These are phyloP conservation scores for Dichetophora obliterata DNA, from an alignment of 2,888 invertebrate genomes.

Conservation along the genomic window DNA sequence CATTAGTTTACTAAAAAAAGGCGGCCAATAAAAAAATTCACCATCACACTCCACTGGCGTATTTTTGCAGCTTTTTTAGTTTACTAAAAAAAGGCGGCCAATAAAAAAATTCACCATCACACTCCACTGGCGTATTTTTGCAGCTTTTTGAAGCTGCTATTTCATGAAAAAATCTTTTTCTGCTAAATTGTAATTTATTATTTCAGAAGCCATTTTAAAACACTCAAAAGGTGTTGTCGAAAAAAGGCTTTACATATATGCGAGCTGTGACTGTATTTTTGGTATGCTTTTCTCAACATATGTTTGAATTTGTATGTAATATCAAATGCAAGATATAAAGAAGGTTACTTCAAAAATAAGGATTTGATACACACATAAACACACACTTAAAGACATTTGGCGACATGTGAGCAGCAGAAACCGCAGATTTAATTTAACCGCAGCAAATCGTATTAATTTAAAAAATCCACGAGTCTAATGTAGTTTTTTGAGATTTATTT, in stretches of 20 bases:
- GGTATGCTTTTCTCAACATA: neutral
- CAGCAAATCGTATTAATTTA: constrained; percentile 44
- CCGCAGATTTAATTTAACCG: neutral
- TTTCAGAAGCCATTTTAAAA: neutral
- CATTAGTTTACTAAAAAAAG: no score
- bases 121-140: no score
- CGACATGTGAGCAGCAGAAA: neutral
- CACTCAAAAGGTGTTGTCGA: neutral
- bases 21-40: no score
- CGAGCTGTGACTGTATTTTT: neutral
- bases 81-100: no score
- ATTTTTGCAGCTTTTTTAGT: no score
- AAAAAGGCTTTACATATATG: constrained; percentile 11
- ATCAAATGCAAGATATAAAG: neutral
- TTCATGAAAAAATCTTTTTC: no score
- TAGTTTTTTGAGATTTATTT: constrained; percentile 54
- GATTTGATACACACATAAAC: neutral
- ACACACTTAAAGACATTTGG: neutral
- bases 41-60: no score
- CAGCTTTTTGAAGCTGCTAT: no score
- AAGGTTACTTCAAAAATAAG: neutral
- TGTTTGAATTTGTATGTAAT: neutral
- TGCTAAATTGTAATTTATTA: no score
- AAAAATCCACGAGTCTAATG: constrained; percentile 63
- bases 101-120: no score